phyloP scores from a whole-genome alignment of 1,140 invertebrate genomes.

The Bombus pyrosoma region DNA sequence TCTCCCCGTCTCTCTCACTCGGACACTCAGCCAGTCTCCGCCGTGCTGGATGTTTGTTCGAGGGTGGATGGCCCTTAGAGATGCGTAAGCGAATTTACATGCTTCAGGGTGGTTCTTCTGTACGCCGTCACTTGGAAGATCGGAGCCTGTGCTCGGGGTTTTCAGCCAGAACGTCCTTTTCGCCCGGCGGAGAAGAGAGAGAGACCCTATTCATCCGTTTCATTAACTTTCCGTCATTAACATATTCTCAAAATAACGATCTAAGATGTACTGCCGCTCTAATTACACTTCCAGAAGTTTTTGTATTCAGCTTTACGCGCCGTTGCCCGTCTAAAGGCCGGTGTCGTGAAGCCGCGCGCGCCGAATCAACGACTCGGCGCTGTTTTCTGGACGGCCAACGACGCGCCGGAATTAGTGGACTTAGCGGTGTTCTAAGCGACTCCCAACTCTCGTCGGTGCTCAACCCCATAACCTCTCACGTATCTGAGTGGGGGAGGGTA shows the following conservation, averaged over 20 bases:
- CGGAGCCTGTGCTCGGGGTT: constrained; percentile 61
- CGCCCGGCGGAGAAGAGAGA: constrained; percentile 41
- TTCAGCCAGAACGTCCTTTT: constrained; percentile 66
- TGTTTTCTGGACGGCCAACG: constrained; percentile 5
- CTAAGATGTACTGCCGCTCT: constrained; percentile 59
- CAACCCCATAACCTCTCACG: not conserved
- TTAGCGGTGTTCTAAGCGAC: constrained; percentile 27
- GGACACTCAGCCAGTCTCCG: constrained; percentile 28
- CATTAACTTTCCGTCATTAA: constrained; percentile 66
- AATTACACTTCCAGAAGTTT: constrained; percentile 63
- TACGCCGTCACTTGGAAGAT: constrained; percentile 66
- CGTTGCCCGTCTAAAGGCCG: constrained; percentile 30
- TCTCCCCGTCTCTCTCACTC: constrained; percentile 45
- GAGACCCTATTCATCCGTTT: constrained; percentile 60
- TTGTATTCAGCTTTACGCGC: constrained; percentile 57
- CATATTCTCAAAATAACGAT: constrained; percentile 61
- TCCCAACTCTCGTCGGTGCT: not conserved
- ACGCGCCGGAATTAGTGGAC: constrained; percentile 15
- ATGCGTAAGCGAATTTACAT: constrained; percentile 72
- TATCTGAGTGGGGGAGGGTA: accelerated
- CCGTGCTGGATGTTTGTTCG: constrained; percentile 67
- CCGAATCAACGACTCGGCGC: constrained; percentile 8
- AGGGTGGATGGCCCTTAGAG: constrained; percentile 71
- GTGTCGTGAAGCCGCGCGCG: not conserved
- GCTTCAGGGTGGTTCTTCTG: constrained; percentile 67